Percentiles rank a stretch among this genome's conserved stretches.
phyloP scores from a whole-genome alignment of 2,888 invertebrate genomes.

The Latheticus oryzae region DNA sequence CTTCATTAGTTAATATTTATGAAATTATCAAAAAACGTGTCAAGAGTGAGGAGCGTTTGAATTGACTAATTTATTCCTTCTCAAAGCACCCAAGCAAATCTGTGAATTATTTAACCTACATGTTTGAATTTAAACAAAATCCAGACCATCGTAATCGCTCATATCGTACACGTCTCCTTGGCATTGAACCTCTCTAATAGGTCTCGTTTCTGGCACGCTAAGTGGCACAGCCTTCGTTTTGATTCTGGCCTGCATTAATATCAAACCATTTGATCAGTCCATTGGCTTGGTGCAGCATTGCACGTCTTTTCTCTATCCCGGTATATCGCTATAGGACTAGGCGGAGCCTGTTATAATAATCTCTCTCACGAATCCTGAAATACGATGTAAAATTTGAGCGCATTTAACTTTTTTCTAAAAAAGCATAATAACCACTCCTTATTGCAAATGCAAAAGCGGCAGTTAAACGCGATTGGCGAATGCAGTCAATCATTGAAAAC shows the following conservation, averaged over 20 bases:
- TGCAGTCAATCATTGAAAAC: constrained; percentile 58
- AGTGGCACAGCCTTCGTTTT: not conserved
- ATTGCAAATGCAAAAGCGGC: constrained; percentile 56
- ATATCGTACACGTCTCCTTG: not conserved
- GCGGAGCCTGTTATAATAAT: constrained; percentile 47
- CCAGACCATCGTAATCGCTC: too few relatives aligned
- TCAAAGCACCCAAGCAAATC: too few relatives aligned
- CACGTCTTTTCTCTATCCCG: too few relatives aligned
- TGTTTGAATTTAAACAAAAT: too few relatives aligned
- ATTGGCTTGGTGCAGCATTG: constrained; percentile 13
- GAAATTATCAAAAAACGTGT: too few relatives aligned
- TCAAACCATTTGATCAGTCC: constrained; percentile 22
- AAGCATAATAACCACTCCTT: constrained; percentile 59
- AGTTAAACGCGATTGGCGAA: constrained; percentile 52
- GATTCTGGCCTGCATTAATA: constrained; percentile 14
- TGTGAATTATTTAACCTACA: too few relatives aligned
- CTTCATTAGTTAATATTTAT: too few relatives aligned
- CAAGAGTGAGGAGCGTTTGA: too few relatives aligned
- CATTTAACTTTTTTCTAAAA: constrained; percentile 56
- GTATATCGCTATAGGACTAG: constrained; percentile 37
- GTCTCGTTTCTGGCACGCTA: constrained; percentile 3
- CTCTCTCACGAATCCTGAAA: constrained; percentile 50
- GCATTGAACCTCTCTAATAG: not conserved
- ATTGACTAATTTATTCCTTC: too few relatives aligned
- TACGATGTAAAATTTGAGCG: constrained; percentile 50